These are phyloP conservation scores for Aleiodes testaceus DNA, from an alignment of 2,888 invertebrate species.

Conservation along the genomic window DNA sequence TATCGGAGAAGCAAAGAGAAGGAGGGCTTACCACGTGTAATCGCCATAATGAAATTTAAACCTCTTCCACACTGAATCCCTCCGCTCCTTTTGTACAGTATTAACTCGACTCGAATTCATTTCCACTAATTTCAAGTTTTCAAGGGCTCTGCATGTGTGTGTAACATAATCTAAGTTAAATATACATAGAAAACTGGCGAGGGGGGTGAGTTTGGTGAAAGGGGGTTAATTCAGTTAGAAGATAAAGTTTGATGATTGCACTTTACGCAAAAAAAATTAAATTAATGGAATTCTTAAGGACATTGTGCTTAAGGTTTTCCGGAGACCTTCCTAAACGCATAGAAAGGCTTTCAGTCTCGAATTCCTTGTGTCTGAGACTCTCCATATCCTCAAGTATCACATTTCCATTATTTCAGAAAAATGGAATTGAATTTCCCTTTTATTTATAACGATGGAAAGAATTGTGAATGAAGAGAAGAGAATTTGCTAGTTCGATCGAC, in stretches of 20 bases:
- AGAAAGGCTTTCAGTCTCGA: too few species aligned
- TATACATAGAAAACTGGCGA: slow-evolving; percentile 1
- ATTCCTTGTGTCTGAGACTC: too few species aligned
- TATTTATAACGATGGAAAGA: slow-evolving; percentile 5
- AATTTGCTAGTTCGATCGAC: slow-evolving; percentile 37
- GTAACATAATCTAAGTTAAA: slow-evolving; percentile 18
- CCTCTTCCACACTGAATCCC: slow-evolving; percentile 33
- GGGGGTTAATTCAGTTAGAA: not conserved
- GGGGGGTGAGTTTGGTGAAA: not conserved
- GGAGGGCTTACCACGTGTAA: slow-evolving; percentile 50
- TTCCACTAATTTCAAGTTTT: slow-evolving; percentile 16
- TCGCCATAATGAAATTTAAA: slow-evolving; percentile 61
- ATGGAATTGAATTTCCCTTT: not conserved
- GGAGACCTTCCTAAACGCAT: too few species aligned
- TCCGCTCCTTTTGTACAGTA: slow-evolving; percentile 50
- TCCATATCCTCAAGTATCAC: too few species aligned
- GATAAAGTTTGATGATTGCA: too few species aligned
- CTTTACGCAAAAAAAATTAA: too few species aligned
- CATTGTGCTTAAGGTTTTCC: too few species aligned
- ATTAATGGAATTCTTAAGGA: too few species aligned
- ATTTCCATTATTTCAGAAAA: slow-evolving; percentile 11
- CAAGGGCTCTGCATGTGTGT: slow-evolving; percentile 30
- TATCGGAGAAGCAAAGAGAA: slow-evolving; percentile 7
- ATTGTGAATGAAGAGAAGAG: slow-evolving; percentile 8
- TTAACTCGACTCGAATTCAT: slow-evolving; percentile 38